Percentiles rank a stretch among this genome's conserved stretches.
These are phyloP conservation scores for Caloenas nicobarica DNA, from an alignment of 2,113 vertebrate species.

Conservation along the genomic window DNA sequence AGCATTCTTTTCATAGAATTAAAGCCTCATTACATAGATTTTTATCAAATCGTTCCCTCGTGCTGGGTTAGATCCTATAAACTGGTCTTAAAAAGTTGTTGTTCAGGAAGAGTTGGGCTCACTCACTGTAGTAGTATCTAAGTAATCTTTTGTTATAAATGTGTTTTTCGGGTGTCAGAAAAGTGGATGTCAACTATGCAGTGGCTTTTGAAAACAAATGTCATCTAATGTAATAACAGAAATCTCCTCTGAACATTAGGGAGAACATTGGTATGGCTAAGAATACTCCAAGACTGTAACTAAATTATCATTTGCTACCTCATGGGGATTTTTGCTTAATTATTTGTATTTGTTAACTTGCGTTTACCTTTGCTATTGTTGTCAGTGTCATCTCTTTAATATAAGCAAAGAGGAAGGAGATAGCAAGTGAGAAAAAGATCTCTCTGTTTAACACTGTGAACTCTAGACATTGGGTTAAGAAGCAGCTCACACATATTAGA, in stretches of 20 bases:
- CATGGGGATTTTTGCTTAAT: background rate
- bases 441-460: background rate
- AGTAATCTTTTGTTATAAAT: background rate
- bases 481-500: background rate
- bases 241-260: background rate
- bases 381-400: background rate
- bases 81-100: background rate
- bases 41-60: background rate
- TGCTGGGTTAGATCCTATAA: background rate
- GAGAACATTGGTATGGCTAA: background rate
- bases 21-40: constrained; percentile 35
- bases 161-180: background rate
- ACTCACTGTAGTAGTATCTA: background rate
- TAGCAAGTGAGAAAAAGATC: background rate
- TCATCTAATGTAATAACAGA: background rate
- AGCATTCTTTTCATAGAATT: constrained; percentile 16
- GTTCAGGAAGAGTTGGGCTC: background rate
- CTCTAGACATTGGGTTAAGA: background rate
- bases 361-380: constrained; percentile 18
- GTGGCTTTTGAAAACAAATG: background rate
- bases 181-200: background rate
- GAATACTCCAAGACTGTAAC: background rate
- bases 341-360: constrained; percentile 26
- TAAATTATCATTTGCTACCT: background rate
- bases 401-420: background rate